A percentile compares a stretch with the other conserved stretches of the same genome.
Conservation (phyloP, 2,797 vertebrate genomes). For the Leptatherina wallacei region DNA sequence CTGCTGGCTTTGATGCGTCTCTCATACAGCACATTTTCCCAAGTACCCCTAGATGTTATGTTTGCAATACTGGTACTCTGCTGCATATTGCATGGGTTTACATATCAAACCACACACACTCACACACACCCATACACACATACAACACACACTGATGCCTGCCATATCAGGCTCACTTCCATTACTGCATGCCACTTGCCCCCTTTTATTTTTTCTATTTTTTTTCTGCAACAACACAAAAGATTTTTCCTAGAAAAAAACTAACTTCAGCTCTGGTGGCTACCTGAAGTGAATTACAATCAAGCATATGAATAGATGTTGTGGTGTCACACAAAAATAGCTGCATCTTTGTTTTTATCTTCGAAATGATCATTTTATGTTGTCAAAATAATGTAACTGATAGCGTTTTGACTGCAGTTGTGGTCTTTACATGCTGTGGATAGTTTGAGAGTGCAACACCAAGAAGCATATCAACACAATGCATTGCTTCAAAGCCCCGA, state of each 20-base stretch:
- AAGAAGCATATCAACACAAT: not conserved
- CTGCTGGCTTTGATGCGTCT: conserved; percentile 10
- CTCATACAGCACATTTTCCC: not conserved
- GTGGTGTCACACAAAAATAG: too few relatives aligned
- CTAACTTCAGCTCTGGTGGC: not conserved
- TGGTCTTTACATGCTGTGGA: not conserved
- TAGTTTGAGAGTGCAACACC: conserved; percentile 5
- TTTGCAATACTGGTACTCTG: conserved; percentile 1
- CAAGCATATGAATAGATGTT: not conserved
- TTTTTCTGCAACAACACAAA: not conserved
- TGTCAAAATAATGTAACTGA: not conserved
- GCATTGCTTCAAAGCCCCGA: not conserved
- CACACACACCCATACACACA: conserved; percentile 1
- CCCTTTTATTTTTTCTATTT: not conserved
- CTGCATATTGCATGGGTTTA: conserved; percentile 15
- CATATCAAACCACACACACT: conserved; percentile 24
- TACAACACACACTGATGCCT: not conserved
- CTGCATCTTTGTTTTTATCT: not conserved
- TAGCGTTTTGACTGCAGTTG: not conserved
- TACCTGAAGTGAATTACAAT: not conserved
- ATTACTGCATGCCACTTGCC: not conserved
- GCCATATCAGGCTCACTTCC: not conserved
- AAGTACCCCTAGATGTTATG: not conserved
- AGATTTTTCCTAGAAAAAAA: not conserved
- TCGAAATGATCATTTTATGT: not conserved